Evolutionary conservation across 2,888 invertebrate genomes (phyloP), one percentile per base, ranked within the genome.

Genomic region (Tromatobia lineatoria): DNA sequence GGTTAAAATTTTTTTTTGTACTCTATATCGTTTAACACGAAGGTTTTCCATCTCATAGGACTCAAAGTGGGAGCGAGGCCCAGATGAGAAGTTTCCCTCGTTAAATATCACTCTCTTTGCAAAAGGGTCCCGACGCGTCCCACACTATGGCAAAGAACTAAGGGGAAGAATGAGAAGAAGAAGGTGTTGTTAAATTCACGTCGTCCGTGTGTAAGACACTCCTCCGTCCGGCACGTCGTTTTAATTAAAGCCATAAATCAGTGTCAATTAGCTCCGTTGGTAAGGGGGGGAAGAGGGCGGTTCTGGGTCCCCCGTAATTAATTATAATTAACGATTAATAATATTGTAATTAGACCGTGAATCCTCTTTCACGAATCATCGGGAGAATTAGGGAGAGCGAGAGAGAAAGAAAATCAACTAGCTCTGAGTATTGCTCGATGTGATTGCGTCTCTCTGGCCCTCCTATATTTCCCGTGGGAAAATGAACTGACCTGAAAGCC

Each of bases 211-310:
- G 88, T 89, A 90, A 91, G 90, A 91, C 91, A 91, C 89, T 88
- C 87, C 89, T 81, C 82, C 81, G 86, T 88, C 67, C 71, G 83
- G 77, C 78, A 89, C 89, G 92, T 92, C 88, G 88, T 91, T 93
- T 85, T 93, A 93, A 93, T 93, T 93, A 93, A 93, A 93, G 88
- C 89, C 91, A 93, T 93, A 91, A 93, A 93, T 93, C 93, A 93
- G 91, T 92, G 93, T 93, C 93, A 93, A 93, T 93, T 93, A 93
- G 89, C 79, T 82, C 78, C 85, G 79, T 82, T 57, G 82, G 78
- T 50, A 69, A 13, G 29, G 42, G 75, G 38, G 70, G 52, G 54
- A 74, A 78, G 70, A 57, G 69, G 75, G 73, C 85, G 82, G 66
- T 42, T 50, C 50, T 76, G 23, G 50, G 20, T 47, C 20, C 82